Evolutionary conservation across 2,888 invertebrate species (phyloP), one percentile per base, ranked within the genome.

Genomic region (Gnatocerus cornutus): DNA sequence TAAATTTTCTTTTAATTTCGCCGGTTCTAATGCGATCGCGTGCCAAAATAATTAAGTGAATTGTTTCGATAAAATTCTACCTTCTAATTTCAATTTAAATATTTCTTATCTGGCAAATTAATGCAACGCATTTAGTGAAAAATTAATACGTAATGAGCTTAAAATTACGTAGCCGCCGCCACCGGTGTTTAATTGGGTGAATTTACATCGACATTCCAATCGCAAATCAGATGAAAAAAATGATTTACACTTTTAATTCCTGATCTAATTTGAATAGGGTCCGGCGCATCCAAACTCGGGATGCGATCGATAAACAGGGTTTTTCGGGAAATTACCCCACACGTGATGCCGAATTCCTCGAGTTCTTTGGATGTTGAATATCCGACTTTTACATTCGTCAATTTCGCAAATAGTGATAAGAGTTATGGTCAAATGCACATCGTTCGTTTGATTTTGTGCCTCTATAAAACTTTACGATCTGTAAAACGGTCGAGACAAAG

Each of bases 381-480:
- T 10, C n/a, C 10, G 29, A 10, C 21, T 50, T 7, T 12, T 12
- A 8, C 8, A 16, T 12, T 46, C 46, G 16, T 12, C 46, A 46
- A 46, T 46, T 46, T 46, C 50, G 4, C 4, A 29, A 50, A 50
- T 29, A 29, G 4, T 50, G 10, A 12, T 29, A 29, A 10, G n/a
- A n/a, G 14, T n/a, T 50, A 21, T 4, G 50, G 33, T 53, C 53
- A 41, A 62, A 52, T 53, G 13, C 10, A 52, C 13, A 63, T 45
- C 53, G 29, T 52, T 12, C 5, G 12, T 12, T 62, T 52, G 29
- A 13, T 37, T 33, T 46, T 9, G 39, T 2, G 10, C 41, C 27
- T 5, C n/a, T 10, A 55, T 64, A 64, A 64, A 64, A 53, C 41
- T 64, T 64, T 55, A 64, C 55, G 55, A 50, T 41, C 37, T 64